Evolutionary conservation across 1,140 invertebrate genomes (phyloP).

Genomic region (Armadillidium nasatum): DNA sequence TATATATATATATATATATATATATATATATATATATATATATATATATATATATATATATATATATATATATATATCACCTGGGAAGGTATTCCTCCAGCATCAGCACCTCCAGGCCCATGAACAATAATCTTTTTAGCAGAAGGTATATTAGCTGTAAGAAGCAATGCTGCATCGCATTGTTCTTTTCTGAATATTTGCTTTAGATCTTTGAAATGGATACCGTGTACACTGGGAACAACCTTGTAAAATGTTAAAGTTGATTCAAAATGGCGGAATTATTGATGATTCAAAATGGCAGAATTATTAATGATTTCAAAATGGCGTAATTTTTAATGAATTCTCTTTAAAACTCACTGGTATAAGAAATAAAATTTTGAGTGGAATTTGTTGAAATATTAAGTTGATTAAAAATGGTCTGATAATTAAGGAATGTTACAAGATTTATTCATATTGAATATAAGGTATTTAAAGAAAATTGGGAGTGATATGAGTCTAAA

Average conservation of each 20-base stretch:
- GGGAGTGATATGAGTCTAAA: no score
- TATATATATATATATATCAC: conserved; percentile 7
- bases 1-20: background rate
- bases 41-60: conserved; percentile 4
- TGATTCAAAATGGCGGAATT: no score
- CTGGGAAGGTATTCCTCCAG: conserved; percentile 88
- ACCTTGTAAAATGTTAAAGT: conserved; percentile 57
- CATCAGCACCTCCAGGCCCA: conserved; percentile 80
- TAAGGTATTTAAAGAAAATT: no score
- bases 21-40: background rate
- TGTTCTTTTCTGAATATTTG: conserved; percentile 98
- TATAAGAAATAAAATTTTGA: no score
- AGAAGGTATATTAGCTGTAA: conserved; percentile 97
- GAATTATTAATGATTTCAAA: no score
- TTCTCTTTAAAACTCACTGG: no score
- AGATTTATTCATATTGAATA: no score
- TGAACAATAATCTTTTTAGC: conserved; percentile 99
- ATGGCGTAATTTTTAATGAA: no score
- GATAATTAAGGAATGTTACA: no score
- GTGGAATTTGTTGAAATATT: no score
- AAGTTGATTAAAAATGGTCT: no score
- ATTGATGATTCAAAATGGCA: no score
- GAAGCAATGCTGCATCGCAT: conserved; percentile 92
- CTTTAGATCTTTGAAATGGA: conserved; percentile 99
- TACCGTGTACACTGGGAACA: conserved; percentile 91